Evolutionary conservation across 1,140 invertebrate genomes (phyloP), one percentile per base, ranked within the genome.

Genomic region (Propsilocerus akamusi): DNA sequence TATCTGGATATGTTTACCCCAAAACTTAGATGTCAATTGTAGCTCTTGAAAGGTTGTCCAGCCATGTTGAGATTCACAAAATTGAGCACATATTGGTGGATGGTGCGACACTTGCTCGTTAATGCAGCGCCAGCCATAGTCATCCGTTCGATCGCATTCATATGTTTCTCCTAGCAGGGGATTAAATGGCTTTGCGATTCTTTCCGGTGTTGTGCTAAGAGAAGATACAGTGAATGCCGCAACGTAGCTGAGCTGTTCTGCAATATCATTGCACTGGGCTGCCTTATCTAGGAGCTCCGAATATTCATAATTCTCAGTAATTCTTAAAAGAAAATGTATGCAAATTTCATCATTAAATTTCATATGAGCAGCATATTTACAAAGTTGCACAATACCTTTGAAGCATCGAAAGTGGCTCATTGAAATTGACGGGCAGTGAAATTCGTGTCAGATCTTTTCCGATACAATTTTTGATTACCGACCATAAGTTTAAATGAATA

Each of bases 111-210:
- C 87, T 73, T 86, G 66, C 11, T 49, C 48, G n/a, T 76, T 70
- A 23, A 83, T 63, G 64, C 86, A 88, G 51, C 72, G 61, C 70
- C 88, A 90, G 1, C 81, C 81, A 58, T 77, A 76, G 59, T 89
- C 86, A 55, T 83, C 82, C 4, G 12, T 28, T 30, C 77, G 57
- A 26, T 83, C 72, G 58, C 80, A 84, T 66, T 90, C 86, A 67
- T 80, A 92, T 0, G 86, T 91, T 70, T 91, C 86, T 3, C 83
- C 85, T 20, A 90, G 69, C 32, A 91, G 62, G 25, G 87, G 86
- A 71, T 91, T 91, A 69, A 92, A 91, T 2, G 87, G 87, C 63
- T 92, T 91, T 17, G 84, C 83, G 17, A 86, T 80, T 46, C 86
- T 68, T 56, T 81, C 81, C 57, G 78, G 82, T 22, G 81, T 78